phyloP scores from a whole-genome alignment of 2,113 vertebrate species.

The Cricetomys ansorgei region DNA sequence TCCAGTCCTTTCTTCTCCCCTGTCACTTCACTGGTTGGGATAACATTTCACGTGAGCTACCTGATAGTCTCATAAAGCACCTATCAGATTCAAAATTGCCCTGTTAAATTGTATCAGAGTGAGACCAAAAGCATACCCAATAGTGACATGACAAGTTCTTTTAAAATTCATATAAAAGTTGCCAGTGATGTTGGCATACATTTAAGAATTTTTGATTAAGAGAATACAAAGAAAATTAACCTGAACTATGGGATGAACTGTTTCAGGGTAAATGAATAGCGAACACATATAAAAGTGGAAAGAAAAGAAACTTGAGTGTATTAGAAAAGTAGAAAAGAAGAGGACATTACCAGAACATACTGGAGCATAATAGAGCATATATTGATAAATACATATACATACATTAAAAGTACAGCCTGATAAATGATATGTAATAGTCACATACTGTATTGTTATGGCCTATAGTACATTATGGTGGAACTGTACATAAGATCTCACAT shows the following conservation, averaged over 20 bases:
- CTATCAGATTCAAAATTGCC: background rate
- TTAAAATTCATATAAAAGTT: background rate
- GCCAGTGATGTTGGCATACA: background rate
- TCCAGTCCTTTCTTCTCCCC: background rate
- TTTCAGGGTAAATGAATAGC: background rate
- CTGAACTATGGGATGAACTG: background rate
- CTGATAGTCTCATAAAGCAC: background rate
- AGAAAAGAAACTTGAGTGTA: background rate
- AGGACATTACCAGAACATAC: accelerated
- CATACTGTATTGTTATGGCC: background rate
- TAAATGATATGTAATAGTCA: background rate
- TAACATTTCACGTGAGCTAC: background rate
- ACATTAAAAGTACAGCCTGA: background rate
- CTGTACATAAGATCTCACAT: background rate
- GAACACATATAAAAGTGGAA: background rate
- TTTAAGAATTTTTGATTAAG: background rate
- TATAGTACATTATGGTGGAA: background rate
- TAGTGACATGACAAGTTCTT: background rate
- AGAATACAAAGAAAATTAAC: background rate
- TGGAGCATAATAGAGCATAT: background rate
- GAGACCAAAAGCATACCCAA: background rate
- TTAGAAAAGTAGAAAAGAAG: background rate
- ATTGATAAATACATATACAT: no score
- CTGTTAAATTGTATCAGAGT: background rate
- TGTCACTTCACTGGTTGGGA: background rate